Percentiles rank a stretch among this genome's conserved stretches.
These are phyloP conservation scores for Oscheius sp. DNA, from an alignment of 2,888 invertebrate species.

Conservation along the genomic window DNA sequence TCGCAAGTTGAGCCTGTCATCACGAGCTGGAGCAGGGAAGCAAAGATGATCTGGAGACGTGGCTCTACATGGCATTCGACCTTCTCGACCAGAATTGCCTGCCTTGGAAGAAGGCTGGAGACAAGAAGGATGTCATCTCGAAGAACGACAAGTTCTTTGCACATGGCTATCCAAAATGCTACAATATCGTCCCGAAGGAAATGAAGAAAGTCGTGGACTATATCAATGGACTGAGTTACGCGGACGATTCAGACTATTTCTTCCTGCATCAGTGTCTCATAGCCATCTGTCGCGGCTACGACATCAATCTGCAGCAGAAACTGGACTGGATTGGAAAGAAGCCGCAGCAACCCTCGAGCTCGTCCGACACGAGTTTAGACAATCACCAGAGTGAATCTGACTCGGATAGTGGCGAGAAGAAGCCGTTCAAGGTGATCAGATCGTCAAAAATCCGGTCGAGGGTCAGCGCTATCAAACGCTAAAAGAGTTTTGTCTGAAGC, in stretches of 20 bases:
- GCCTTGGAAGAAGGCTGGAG: conserved; percentile 43
- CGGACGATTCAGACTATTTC: conserved; percentile 29
- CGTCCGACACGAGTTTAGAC: conserved; percentile 2
- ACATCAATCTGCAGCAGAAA: conserved; percentile 27
- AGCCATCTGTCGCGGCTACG: neutral
- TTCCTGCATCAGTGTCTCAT: neutral
- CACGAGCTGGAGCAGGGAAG: conserved; percentile 49
- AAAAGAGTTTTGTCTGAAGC: too few relatives aligned
- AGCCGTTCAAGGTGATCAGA: too few relatives aligned
- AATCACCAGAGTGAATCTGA: conserved; percentile 20
- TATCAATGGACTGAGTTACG: conserved; percentile 7
- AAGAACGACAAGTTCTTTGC: conserved; percentile 36
- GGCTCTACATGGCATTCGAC: conserved; percentile 53
- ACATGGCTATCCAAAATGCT: conserved; percentile 13
- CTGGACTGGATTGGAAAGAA: conserved; percentile 39
- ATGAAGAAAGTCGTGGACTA: conserved; percentile 29
- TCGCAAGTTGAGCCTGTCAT: conserved; percentile 50
- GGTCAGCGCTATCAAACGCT: too few relatives aligned
- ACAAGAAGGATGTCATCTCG: conserved; percentile 35
- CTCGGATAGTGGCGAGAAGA: neutral
- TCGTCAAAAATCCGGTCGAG: too few relatives aligned
- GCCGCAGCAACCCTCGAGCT: neutral
- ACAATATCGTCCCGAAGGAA: conserved; percentile 30
- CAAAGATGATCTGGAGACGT: conserved; percentile 56
- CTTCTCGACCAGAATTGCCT: conserved; percentile 48